Percentiles rank a stretch among this genome's conserved stretches.
Conservation (phyloP, 2,888 invertebrate species). For the Pyrrhia umbra region DNA sequence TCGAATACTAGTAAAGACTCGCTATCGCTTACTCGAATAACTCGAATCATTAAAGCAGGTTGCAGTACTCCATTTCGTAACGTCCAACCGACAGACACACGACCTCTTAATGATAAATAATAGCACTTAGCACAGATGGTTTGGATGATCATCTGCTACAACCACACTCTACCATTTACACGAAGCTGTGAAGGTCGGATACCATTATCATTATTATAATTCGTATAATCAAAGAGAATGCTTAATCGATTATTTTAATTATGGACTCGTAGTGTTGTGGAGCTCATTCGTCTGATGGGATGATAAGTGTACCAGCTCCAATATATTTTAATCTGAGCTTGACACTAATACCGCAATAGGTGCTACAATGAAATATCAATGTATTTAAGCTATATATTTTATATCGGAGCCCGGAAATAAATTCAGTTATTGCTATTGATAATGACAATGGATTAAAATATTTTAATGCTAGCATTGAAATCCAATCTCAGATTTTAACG, state of each 20-base stretch:
- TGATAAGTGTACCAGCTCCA: conserved; percentile 20
- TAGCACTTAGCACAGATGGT: conserved; percentile 33
- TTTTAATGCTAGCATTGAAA: conserved; percentile 33
- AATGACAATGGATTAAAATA: conserved; percentile 47
- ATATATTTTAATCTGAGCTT: conserved; percentile 22
- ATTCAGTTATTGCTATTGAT: conserved; percentile 19
- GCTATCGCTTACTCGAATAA: conserved; percentile 9
- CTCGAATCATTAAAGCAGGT: conserved; percentile 31
- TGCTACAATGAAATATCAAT: conserved; percentile 20
- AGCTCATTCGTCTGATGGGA: conserved; percentile 13
- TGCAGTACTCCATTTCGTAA: conserved; percentile 47
- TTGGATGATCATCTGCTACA: conserved; percentile 17
- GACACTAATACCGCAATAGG: conserved; percentile 17
- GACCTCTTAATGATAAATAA: conserved; percentile 55
- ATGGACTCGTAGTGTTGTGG: conserved; percentile 15
- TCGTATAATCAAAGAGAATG: conserved; percentile 30
- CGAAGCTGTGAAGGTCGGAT: conserved; percentile 42
- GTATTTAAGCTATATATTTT: conserved; percentile 22
- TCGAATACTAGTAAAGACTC: conserved; percentile 12
- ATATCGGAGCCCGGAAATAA: conserved; percentile 38
- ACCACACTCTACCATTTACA: conserved; percentile 29
- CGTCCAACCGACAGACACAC: conserved; percentile 27
- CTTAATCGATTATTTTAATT: conserved; percentile 50
- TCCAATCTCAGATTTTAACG: conserved; percentile 29
- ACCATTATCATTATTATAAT: conserved; percentile 27